Conservation (phyloP, 2,797 vertebrate genomes). For the Argentina silus region DNA sequence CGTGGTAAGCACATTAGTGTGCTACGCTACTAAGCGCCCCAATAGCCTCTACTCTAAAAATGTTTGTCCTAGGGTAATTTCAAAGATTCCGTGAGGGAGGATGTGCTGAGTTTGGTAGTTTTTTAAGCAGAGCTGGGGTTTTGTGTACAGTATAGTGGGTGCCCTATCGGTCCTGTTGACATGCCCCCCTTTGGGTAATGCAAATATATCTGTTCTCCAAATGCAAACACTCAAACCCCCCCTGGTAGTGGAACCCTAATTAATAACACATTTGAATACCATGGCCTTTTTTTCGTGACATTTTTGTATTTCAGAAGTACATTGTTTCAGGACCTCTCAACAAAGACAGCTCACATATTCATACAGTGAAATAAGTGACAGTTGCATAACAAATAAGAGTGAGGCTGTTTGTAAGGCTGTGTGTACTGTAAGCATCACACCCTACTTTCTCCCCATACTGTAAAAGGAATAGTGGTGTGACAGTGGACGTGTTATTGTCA, state of each 20-base stretch:
- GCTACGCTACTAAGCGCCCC: no score
- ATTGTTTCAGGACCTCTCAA: conserved; percentile 56
- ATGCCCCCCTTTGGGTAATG: conserved; percentile 69
- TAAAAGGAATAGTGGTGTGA: conserved; percentile 42
- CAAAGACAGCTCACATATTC: conserved; percentile 57
- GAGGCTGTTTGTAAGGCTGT: background rate
- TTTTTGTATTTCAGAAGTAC: conserved; percentile 68
- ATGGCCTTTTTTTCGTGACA: conserved; percentile 73
- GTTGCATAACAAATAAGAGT: background rate
- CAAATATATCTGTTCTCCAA: conserved; percentile 74
- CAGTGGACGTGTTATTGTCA: conserved; percentile 58
- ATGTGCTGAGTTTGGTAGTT: conserved; percentile 62
- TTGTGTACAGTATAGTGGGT: conserved; percentile 33
- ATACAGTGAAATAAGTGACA: conserved; percentile 30
- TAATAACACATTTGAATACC: conserved; percentile 74
- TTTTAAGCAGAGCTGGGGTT: conserved; percentile 58
- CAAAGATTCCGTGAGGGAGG: conserved; percentile 49
- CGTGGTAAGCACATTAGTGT: no score
- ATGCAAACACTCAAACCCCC: conserved; percentile 68
- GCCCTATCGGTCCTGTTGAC: conserved; percentile 77
- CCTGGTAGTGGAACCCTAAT: conserved; percentile 68
- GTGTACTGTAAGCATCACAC: background rate
- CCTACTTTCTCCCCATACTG: background rate
- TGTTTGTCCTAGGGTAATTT: conserved; percentile 50
- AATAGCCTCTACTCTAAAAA: conserved; percentile 28